A percentile compares a stretch with the other conserved stretches of the same genome.
Evolutionary conservation across 2,888 invertebrate species (phyloP).

Genomic region (Meloe dianella): DNA sequence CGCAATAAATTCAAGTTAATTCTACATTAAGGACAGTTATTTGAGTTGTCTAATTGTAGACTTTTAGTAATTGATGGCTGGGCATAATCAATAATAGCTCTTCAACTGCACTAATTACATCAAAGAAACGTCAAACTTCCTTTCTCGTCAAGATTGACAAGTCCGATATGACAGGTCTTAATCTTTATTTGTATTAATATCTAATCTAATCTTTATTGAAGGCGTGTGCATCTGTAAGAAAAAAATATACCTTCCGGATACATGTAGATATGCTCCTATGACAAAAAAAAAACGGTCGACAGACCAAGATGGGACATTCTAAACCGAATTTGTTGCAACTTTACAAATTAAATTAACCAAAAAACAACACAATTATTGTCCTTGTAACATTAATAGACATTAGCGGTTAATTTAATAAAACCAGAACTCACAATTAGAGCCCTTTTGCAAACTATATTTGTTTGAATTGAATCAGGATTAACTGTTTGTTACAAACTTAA

Average conservation of each 20-base stretch:
- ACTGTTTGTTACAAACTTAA: not conserved
- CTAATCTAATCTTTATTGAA: too few species aligned
- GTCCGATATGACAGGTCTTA: not conserved
- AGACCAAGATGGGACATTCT: not conserved
- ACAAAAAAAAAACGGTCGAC: too few species aligned
- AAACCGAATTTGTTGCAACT: not conserved
- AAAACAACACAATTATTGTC: not conserved
- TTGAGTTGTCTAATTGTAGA: not conserved
- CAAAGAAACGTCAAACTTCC: not conserved
- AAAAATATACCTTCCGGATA: too few species aligned
- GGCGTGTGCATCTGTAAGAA: too few species aligned
- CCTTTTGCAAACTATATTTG: not conserved
- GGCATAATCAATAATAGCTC: not conserved
- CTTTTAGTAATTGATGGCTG: not conserved
- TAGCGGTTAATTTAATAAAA: not conserved
- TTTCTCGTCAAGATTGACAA: not conserved
- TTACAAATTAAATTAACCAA: not conserved
- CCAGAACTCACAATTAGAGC: conserved; percentile 3
- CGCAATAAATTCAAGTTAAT: too few species aligned
- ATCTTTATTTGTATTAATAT: not conserved
- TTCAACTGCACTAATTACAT: not conserved
- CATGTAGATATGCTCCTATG: too few species aligned
- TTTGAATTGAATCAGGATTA: not conserved
- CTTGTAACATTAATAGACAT: not conserved
- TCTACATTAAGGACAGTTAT: not conserved